Conservation (phyloP, 2,113 vertebrate genomes). For the Eretmochelys imbricata region DNA sequence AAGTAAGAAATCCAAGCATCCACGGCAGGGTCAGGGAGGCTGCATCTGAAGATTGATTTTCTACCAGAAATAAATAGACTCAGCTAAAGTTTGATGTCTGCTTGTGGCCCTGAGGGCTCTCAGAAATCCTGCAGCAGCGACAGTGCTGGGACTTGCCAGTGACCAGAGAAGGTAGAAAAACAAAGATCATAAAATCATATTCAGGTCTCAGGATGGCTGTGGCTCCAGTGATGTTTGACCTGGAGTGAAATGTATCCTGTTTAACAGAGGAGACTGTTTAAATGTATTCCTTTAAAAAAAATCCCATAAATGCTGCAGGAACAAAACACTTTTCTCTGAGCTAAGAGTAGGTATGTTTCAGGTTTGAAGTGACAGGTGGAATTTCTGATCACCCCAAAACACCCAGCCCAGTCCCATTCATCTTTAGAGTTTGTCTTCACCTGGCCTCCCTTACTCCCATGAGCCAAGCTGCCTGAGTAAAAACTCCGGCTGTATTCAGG, state of each 20-base stretch:
- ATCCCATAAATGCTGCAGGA: not conserved
- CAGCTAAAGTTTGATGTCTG: not conserved
- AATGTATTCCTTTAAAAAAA: not conserved
- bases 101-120: not conserved
- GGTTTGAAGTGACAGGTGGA: not conserved
- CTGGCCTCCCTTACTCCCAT: not conserved
- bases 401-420: not conserved
- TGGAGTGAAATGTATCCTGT: not conserved
- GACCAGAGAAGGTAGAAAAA: not conserved
- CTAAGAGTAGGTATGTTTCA: not conserved
- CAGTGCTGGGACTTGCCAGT: not conserved
- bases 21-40: not conserved
- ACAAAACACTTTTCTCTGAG: not conserved
- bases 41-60: not conserved
- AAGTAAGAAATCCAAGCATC: not conserved
- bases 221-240: not conserved
- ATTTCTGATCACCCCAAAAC: not conserved
- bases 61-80: not conserved
- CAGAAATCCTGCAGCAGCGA: not conserved
- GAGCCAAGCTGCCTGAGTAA: not conserved
- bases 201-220: not conserved
- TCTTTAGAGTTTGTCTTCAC: not conserved
- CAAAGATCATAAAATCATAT: not conserved
- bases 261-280: not conserved
- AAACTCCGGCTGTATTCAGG: not conserved